Evolutionary conservation across 2,797 vertebrate genomes (phyloP).

Genomic region (Heliangelus exortis): DNA sequence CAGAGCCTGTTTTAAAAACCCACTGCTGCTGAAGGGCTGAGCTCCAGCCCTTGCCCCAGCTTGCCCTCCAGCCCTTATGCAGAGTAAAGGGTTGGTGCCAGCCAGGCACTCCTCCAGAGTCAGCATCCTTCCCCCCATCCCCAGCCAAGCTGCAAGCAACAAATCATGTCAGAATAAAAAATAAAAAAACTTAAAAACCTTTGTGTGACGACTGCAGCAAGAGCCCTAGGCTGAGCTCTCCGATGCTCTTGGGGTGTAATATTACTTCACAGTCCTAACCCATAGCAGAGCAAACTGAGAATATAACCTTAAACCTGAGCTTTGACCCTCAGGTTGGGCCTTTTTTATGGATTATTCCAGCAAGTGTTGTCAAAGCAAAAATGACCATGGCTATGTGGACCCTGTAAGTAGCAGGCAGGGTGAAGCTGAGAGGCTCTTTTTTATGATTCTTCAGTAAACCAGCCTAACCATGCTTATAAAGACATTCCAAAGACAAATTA

Average conservation of each 20-base stretch:
- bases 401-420: background rate
- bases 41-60: too few species aligned
- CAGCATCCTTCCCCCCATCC: background rate
- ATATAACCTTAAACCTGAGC: background rate
- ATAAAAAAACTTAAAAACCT: background rate
- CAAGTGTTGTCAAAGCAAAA: background rate
- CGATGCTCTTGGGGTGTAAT: background rate
- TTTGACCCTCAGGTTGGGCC: background rate
- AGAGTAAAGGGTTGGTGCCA: background rate
- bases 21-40: background rate
- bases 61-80: background rate
- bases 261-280: background rate
- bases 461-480: conserved; percentile 1
- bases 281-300: background rate
- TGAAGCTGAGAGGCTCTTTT: background rate
- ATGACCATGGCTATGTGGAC: background rate
- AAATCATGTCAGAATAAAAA: background rate
- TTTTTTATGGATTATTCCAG: background rate
- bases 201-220: background rate
- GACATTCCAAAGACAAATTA: conserved; percentile 48
- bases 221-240: background rate
- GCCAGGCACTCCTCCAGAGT: background rate
- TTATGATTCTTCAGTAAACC: conserved; percentile 29
- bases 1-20: background rate
- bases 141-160: background rate